Evolutionary conservation across 92 coral and sea anemone genomes (phyloP).

Genomic region (Epizoanthus stellaris): DNA sequence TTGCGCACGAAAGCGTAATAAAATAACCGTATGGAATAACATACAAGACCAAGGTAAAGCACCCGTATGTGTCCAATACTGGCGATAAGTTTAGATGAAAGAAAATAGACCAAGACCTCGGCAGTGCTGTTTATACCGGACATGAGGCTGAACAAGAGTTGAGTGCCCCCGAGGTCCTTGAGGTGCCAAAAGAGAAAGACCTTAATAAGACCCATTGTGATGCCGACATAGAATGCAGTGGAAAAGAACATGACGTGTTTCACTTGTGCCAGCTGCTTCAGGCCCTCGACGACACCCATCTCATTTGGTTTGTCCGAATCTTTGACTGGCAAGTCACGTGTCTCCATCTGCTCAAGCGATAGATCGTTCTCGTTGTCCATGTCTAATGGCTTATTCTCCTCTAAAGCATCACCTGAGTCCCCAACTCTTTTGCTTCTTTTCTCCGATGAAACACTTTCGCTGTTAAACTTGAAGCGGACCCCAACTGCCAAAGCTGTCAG

Average conservation of each 20-base stretch:
- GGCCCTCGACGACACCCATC: conserved; percentile 65
- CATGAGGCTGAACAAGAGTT: conserved; percentile 87
- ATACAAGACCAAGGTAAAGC: conserved; percentile 79
- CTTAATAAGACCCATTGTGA: conserved; percentile 95
- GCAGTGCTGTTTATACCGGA: conserved; percentile 87
- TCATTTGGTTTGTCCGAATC: conserved; percentile 5
- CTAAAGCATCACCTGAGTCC: background rate
- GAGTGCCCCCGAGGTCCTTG: conserved; percentile 88
- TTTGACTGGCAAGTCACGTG: conserved; percentile 3
- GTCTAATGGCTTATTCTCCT: background rate
- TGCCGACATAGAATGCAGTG: conserved; percentile 93
- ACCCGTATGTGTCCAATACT: conserved; percentile 74
- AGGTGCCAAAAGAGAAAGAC: conserved; percentile 95
- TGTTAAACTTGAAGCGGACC: conserved; percentile 73
- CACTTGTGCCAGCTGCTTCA: conserved; percentile 67
- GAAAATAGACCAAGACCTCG: conserved; percentile 86
- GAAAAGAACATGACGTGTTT: conserved; percentile 82
- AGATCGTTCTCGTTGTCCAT: conserved; percentile 23
- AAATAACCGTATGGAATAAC: conserved; percentile 76
- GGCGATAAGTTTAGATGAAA: conserved; percentile 78
- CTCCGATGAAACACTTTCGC: background rate
- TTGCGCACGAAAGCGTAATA: conserved; percentile 75
- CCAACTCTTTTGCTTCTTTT: background rate
- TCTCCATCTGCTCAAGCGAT: background rate
- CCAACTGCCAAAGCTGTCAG: conserved; percentile 82